Percentiles rank a stretch among this genome's conserved stretches.
These are phyloP conservation scores for Tachyglossus aculeatus DNA, from an alignment of 2,797 vertebrate species.

Conservation along the genomic window DNA sequence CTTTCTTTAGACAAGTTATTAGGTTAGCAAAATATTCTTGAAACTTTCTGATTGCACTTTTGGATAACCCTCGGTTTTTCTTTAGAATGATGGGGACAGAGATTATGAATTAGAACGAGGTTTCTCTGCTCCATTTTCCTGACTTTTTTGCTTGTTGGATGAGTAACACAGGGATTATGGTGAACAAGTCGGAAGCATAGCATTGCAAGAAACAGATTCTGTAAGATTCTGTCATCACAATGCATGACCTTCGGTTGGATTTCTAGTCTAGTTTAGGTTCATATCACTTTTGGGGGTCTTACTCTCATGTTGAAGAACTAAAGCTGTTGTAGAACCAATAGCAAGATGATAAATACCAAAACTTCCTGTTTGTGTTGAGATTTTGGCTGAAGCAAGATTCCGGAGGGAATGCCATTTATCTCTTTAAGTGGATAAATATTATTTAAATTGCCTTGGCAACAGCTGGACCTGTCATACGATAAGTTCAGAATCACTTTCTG, in stretches of 20 bases:
- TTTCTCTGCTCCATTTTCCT: neutral
- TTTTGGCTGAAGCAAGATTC: conserved; percentile 53
- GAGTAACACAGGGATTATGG: neutral
- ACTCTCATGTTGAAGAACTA: conserved; percentile 31
- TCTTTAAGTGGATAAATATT: conserved; percentile 66
- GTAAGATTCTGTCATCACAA: conserved; percentile 1
- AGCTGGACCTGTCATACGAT: conserved; percentile 50
- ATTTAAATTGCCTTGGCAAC: conserved; percentile 66
- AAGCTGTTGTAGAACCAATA: conserved; percentile 23
- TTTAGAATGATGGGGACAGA: conserved; percentile 3
- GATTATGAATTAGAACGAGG: conserved; percentile 18
- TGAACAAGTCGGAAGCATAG: neutral
- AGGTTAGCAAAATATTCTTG: conserved; percentile 8
- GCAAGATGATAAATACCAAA: conserved; percentile 37
- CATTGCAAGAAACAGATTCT: neutral
- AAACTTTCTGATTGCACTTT: conserved; percentile 11
- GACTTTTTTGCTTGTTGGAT: conserved; percentile 2
- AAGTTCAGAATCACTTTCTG: conserved; percentile 58
- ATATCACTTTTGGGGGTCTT: conserved; percentile 4
- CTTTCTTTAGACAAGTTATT: neutral
- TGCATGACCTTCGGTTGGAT: conserved; percentile 6
- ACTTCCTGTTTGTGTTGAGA: conserved; percentile 57
- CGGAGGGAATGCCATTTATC: conserved; percentile 46
- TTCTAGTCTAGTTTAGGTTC: neutral
- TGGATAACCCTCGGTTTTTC: neutral